phyloP scores from a whole-genome alignment of 2,797 vertebrate genomes.

The Pseudochromis fuscus region DNA sequence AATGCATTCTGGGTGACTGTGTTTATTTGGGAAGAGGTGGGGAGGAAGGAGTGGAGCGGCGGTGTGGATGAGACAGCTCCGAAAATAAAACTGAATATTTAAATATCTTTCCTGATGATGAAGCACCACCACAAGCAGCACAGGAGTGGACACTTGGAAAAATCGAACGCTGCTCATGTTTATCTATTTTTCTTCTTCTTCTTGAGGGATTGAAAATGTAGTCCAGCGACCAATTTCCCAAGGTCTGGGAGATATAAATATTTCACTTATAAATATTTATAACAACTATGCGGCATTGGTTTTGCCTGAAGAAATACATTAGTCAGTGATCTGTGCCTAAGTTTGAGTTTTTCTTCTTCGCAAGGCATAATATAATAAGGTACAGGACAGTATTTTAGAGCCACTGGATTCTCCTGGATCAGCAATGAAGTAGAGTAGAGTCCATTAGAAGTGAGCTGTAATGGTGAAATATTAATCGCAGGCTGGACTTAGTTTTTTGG shows the following conservation, averaged over 20 bases:
- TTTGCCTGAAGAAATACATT: conserved; percentile 67
- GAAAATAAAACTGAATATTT: conserved; percentile 19
- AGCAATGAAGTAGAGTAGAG: conserved; percentile 9
- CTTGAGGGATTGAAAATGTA: conserved; percentile 55
- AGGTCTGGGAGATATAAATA: conserved; percentile 68
- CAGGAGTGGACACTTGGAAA: conserved; percentile 13
- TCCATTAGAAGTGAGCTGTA: conserved; percentile 10
- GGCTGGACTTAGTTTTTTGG: neutral
- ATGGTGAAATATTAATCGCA: conserved; percentile 23
- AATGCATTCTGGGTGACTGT: conserved; percentile 49
- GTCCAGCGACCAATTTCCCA: conserved; percentile 59
- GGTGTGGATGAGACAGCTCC: neutral
- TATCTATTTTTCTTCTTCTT: conserved; percentile 27
- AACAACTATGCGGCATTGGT: conserved; percentile 57
- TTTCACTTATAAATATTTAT: conserved; percentile 79
- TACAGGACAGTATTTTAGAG: conserved; percentile 17
- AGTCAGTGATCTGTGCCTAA: conserved; percentile 68
- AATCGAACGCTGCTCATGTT: conserved; percentile 18
- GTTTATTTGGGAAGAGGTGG: conserved; percentile 11
- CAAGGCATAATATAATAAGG: conserved; percentile 41
- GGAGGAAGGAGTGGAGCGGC: neutral
- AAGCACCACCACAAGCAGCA: neutral
- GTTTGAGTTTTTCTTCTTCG: conserved; percentile 36
- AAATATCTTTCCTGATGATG: conserved; percentile 16
- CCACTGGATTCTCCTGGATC: conserved; percentile 35